A percentile compares a stretch with the other conserved stretches of the same genome.
phyloP scores from a whole-genome alignment of 2,113 vertebrate species.

The Paralichthys olivaceus region DNA sequence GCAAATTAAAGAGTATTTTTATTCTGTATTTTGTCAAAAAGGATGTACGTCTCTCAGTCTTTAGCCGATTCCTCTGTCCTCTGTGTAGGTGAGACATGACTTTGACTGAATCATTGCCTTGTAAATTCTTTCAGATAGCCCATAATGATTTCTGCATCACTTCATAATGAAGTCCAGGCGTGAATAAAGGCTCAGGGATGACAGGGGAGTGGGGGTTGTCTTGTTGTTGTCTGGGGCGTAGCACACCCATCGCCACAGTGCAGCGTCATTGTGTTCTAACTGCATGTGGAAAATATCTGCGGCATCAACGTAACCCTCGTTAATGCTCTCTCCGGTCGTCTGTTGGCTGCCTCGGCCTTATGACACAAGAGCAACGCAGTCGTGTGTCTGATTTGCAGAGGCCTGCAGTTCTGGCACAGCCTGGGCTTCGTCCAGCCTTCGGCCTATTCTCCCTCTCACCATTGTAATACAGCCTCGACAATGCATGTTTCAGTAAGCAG shows the following conservation, averaged over 20 bases:
- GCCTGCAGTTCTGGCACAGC: slow-evolving; percentile 32
- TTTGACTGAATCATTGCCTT: slow-evolving; percentile 45
- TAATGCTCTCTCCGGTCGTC: slow-evolving; percentile 21
- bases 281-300: slow-evolving; percentile 55
- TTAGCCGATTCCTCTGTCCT: neutral
- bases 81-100: slow-evolving; percentile 43
- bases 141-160: slow-evolving; percentile 61
- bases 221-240: slow-evolving; percentile 54
- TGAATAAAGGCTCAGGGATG: slow-evolving; percentile 44
- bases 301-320: slow-evolving; percentile 55
- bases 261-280: slow-evolving; percentile 50
- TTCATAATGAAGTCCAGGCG: slow-evolving; percentile 71
- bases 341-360: slow-evolving; percentile 17
- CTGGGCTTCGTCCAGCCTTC: slow-evolving; percentile 24
- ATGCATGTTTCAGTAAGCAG: neutral
- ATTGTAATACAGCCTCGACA: slow-evolving; percentile 5
- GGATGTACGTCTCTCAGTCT: neutral
- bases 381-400: slow-evolving; percentile 29
- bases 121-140: slow-evolving; percentile 66
- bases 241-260: slow-evolving; percentile 45
- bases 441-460: slow-evolving; percentile 25
- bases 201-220: slow-evolving; percentile 37
- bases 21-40: no score
- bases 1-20: neutral
- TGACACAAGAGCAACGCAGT: slow-evolving; percentile 3